phyloP scores from a whole-genome alignment of 2,113 vertebrate species.

The Phyllostomus discolor region DNA sequence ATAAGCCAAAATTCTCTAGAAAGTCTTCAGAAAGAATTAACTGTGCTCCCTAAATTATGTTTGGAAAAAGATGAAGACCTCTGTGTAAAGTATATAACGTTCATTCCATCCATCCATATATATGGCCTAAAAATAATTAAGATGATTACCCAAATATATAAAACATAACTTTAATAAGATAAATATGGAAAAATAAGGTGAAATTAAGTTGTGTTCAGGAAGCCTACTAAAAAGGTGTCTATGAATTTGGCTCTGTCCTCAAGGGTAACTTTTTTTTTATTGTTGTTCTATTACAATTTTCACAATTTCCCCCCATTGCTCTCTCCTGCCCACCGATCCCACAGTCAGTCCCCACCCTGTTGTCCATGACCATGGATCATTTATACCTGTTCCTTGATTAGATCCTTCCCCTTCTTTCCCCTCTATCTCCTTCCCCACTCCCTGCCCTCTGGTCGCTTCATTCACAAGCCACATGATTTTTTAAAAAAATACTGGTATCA shows the following conservation, averaged over 20 bases:
- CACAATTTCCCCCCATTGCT: too few species aligned
- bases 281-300: too few species aligned
- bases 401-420: too few species aligned
- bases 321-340: too few species aligned
- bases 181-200: neutral
- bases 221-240: neutral
- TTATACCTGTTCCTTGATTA: too few species aligned
- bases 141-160: neutral
- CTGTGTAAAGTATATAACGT: neutral
- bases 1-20: neutral
- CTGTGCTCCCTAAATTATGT: neutral
- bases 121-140: neutral
- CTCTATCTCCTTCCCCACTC: too few species aligned
- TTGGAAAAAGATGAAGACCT: conserved; percentile 1
- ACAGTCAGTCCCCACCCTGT: too few species aligned
- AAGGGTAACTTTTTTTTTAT: neutral
- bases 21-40: conserved; percentile 5
- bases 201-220: neutral
- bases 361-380: too few species aligned
- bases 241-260: neutral
- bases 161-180: neutral
- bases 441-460: neutral
- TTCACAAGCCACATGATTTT: neutral
- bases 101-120: neutral
- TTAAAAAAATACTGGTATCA: neutral